phyloP scores from a whole-genome alignment of 2,888 invertebrate genomes.

The Lithophane socia region DNA sequence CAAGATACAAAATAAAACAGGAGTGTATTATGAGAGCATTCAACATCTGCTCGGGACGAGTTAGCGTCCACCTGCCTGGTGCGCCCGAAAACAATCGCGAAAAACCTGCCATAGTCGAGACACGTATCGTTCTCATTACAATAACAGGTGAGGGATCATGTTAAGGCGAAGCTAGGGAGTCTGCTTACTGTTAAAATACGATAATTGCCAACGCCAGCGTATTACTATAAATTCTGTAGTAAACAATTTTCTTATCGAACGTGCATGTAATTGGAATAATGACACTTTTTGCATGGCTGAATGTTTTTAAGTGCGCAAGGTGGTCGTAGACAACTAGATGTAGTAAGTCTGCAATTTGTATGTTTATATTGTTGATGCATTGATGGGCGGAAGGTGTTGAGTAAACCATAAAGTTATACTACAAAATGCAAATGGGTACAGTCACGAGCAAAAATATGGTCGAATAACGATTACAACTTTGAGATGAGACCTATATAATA shows the following conservation, averaged over 20 bases:
- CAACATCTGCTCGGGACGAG: slow-evolving; percentile 82
- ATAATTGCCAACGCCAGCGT: slow-evolving; percentile 43
- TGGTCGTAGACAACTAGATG: slow-evolving; percentile 18
- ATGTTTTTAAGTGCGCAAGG: slow-evolving; percentile 51
- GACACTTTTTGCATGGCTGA: slow-evolving; percentile 45
- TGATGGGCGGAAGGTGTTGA: slow-evolving; percentile 32
- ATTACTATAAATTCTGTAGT: slow-evolving; percentile 60
- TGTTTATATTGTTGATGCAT: slow-evolving; percentile 36
- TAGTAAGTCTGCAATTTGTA: slow-evolving; percentile 33
- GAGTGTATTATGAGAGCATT: slow-evolving; percentile 67
- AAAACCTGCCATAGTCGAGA: slow-evolving; percentile 69
- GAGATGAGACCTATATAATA: too few species aligned
- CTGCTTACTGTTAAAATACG: slow-evolving; percentile 50
- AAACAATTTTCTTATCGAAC: slow-evolving; percentile 56
- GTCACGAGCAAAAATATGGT: too few species aligned
- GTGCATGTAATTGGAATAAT: slow-evolving; percentile 60
- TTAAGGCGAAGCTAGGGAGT: slow-evolving; percentile 61
- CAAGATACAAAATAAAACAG: slow-evolving; percentile 65
- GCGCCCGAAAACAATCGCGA: slow-evolving; percentile 82
- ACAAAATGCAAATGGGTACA: slow-evolving; percentile 18
- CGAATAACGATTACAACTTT: too few species aligned
- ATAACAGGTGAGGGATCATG: slow-evolving; percentile 79
- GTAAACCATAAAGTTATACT: slow-evolving; percentile 22
- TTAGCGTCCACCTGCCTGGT: slow-evolving; percentile 78
- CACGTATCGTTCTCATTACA: slow-evolving; percentile 61